phyloP scores from a whole-genome alignment of 2,113 vertebrate species.

The Rhineura floridana region DNA sequence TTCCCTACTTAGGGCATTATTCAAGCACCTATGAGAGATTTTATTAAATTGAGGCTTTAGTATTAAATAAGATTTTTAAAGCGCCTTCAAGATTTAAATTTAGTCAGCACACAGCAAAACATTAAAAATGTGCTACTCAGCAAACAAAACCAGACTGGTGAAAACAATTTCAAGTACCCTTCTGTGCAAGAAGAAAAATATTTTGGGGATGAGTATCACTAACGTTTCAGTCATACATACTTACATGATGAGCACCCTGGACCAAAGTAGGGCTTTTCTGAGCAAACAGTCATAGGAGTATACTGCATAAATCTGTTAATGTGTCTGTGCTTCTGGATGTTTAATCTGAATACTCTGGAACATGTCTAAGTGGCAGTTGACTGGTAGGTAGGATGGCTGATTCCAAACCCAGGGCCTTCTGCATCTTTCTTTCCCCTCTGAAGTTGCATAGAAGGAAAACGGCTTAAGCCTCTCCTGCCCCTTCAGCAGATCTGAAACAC shows the following conservation, averaged over 20 bases:
- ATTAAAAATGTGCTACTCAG: not conserved
- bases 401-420: not conserved
- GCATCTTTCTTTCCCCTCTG: not conserved
- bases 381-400: not conserved
- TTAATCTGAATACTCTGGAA: not conserved
- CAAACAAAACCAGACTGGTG: not conserved
- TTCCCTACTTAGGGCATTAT: not conserved
- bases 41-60: conserved; percentile 17
- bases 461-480: not conserved
- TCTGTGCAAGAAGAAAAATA: not conserved
- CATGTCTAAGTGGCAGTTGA: not conserved
- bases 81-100: not conserved
- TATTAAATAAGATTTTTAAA: conserved; percentile 4
- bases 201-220: not conserved
- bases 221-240: not conserved
- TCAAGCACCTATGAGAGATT: not conserved
- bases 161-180: not conserved
- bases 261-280: not conserved
- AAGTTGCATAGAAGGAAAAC: not conserved
- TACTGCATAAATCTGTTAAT: not conserved
- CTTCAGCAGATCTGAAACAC: not conserved
- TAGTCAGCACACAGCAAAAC: not conserved
- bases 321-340: not conserved
- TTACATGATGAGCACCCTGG: not conserved
- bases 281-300: not conserved